A percentile compares a stretch with the other conserved stretches of the same genome.
Evolutionary conservation across 2,888 invertebrate genomes (phyloP).

Genomic region (Ptilodon capucinus): DNA sequence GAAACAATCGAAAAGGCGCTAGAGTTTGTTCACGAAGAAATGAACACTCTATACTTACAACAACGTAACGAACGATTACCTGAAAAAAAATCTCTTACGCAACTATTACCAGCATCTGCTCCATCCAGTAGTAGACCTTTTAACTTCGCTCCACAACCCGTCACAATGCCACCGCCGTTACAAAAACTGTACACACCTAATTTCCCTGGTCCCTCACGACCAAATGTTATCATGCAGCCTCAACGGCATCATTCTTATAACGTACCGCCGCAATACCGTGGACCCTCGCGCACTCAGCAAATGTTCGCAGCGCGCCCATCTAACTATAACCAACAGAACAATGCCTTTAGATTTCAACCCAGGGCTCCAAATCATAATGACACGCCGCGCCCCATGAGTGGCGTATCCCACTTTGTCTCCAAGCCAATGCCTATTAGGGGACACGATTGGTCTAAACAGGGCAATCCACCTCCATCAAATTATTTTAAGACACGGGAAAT

Average conservation of each 20-base stretch:
- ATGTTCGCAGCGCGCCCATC: conserved; percentile 14
- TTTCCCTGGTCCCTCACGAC: too few relatives aligned
- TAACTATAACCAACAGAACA: conserved; percentile 3
- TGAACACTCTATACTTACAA: background rate
- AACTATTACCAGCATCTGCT: too few relatives aligned
- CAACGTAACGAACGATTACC: background rate
- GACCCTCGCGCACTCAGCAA: conserved; percentile 9
- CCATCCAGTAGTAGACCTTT: background rate
- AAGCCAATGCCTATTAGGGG: conserved; percentile 8
- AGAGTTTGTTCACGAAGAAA: conserved; percentile 8
- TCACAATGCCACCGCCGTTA: background rate
- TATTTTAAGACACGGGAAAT: conserved; percentile 28
- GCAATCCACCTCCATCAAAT: conserved; percentile 25
- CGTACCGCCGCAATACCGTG: too few relatives aligned
- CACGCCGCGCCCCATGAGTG: conserved; percentile 29
- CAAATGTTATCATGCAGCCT: background rate
- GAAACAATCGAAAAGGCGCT: conserved; percentile 33
- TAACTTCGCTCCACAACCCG: background rate
- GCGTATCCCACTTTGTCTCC: conserved; percentile 12
- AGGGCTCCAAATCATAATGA: too few relatives aligned
- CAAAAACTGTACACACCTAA: too few relatives aligned
- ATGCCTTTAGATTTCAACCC: background rate
- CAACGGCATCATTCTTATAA: too few relatives aligned
- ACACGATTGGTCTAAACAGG: conserved; percentile 22
- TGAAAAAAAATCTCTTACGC: background rate